Evolutionary conservation across 2,113 vertebrate species (phyloP).

Genomic region (Xiphias gladius): DNA sequence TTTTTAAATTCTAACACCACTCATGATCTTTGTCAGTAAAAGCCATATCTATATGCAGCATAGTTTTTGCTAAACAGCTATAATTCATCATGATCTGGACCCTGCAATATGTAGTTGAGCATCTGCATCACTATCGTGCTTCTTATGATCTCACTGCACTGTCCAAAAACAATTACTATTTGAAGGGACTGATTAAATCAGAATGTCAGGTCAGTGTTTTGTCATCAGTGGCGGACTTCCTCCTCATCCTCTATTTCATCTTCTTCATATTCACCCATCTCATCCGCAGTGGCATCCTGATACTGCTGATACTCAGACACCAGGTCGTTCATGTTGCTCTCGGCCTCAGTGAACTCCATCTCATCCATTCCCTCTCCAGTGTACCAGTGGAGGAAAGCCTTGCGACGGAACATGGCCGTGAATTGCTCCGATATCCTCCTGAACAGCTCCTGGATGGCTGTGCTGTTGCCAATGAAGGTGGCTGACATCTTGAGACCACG

Average conservation of each 20-base stretch:
- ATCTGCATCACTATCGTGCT: conserved; percentile 21
- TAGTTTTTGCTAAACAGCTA: conserved; percentile 56
- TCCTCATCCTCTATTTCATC: conserved; percentile 85
- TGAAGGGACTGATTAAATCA: conserved; percentile 21
- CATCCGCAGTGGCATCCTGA: conserved; percentile 91
- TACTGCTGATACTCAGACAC: conserved; percentile 96
- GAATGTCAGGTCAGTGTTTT: conserved; percentile 20
- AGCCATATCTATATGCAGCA: conserved; percentile 58
- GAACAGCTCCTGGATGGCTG: conserved; percentile 97
- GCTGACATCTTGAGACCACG: conserved; percentile 96
- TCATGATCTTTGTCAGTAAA: conserved; percentile 48
- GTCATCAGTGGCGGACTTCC: conserved; percentile 76
- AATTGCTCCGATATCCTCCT: conserved; percentile 96
- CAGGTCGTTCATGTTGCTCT: conserved; percentile 96
- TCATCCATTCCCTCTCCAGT: conserved; percentile 95
- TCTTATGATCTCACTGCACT: conserved; percentile 29
- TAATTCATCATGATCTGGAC: conserved; percentile 44
- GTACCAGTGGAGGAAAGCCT: conserved; percentile 96
- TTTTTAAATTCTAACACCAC: conserved; percentile 48
- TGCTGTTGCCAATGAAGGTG: conserved; percentile 97
- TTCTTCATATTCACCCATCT: conserved; percentile 85
- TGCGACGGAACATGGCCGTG: conserved; percentile 96
- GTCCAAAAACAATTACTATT: conserved; percentile 41
- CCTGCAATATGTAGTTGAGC: conserved; percentile 36
- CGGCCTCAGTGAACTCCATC: conserved; percentile 95